Base-by-base conservation (phyloP, 2,888 invertebrate genomes). In the Physocephala rufipes region DNA sequence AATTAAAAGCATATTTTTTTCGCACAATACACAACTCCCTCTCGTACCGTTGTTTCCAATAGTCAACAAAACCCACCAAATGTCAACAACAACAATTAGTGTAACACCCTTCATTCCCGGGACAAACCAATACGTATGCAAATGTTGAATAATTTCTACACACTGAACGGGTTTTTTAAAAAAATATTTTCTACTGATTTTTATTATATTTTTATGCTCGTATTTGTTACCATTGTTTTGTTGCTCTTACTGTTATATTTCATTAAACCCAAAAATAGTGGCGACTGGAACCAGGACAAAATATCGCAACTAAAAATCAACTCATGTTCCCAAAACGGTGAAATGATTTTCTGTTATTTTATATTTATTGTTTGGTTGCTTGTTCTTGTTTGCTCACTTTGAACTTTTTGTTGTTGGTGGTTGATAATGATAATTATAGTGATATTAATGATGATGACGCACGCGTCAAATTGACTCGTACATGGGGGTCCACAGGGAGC, bases 1-100 rank as follows among this genome's bases (percentile, higher is more conserved):
- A 68, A 68, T 68, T 68, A 68, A 68, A 67, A 62, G 62, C 51
- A 68, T 68, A 62, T 51, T 51, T 9, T 15, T 30, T 30, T 26
- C 19, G 15, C 45, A n/a, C n/a, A n/a, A 36, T 36, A 36, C 36
- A 36, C 36, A 36, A 9, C 36, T 9, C 36, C 49, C 49, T 19
- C 49, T 49, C 49, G 12, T 49, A 19, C 49, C 65, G 30, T 16
- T 2, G 51, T 26, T 15, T 9, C 5, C 9, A 36, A 4, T 9
- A 36, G 9, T 9, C 36, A 36, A 65, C 49, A 65, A 47, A 24
- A 61, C 28, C 26, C 43, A 62, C 28, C 28, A 61, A 15, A 61
- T n/a, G 4, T 2, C n/a, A 43, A 62, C 43, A 4, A 36, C 13
- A 45, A 63, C 62, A 63, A 26, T 36, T 49, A 49, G 15, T 49